A percentile compares a stretch with the other conserved stretches of the same genome.
phyloP scores from a whole-genome alignment of 2,113 vertebrate species.

The Prunella fulvescens region DNA sequence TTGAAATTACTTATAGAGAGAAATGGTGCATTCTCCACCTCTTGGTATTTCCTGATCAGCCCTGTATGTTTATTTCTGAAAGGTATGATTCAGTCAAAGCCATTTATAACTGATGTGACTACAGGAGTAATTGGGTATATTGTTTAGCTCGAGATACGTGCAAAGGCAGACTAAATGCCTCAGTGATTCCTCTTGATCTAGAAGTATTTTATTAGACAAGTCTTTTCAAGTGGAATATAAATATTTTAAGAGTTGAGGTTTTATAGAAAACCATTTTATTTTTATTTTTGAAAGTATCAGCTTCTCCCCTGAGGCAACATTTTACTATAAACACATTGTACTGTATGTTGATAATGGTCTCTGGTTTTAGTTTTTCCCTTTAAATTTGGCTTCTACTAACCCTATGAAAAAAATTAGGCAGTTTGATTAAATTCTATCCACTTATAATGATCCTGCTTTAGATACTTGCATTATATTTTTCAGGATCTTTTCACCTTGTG shows the following conservation, averaged over 20 bases:
- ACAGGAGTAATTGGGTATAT: not conserved
- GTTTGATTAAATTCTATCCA: not conserved
- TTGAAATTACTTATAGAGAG: not conserved
- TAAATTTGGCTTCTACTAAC: not conserved
- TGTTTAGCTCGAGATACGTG: not conserved
- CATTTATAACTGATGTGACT: not conserved
- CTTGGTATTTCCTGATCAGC: not conserved
- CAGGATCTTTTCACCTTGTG: not conserved
- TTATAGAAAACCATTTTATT: not conserved
- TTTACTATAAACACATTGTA: not conserved
- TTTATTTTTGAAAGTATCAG: not conserved
- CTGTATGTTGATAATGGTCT: not conserved
- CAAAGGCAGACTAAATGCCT: conserved; percentile 15
- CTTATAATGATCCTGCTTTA: not conserved
- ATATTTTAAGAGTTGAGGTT: conserved; percentile 14
- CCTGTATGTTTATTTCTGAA: not conserved
- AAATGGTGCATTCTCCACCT: not conserved
- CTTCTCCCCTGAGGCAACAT: not conserved
- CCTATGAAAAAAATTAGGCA: not conserved
- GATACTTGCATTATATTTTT: not conserved
- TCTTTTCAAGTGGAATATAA: conserved; percentile 22
- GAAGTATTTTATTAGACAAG: conserved; percentile 31
- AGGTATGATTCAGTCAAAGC: not conserved
- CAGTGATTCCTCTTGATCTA: conserved; percentile 18
- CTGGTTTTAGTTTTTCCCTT: not conserved